phyloP scores from a whole-genome alignment of 2,113 vertebrate species.

The Thryonomys swinderianus region DNA sequence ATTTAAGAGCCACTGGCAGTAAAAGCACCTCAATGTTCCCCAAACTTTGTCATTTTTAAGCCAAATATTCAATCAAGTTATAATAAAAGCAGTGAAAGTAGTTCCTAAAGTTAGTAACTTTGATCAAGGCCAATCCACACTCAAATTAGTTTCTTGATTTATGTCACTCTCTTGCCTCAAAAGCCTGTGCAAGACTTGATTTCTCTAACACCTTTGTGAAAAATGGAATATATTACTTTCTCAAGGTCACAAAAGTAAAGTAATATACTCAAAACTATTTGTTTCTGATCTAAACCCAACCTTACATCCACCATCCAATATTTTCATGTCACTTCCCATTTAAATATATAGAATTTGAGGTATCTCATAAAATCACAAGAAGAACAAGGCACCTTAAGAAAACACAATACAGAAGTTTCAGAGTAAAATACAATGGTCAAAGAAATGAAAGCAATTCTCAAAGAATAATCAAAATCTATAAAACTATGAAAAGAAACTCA shows the following conservation, averaged over 20 bases:
- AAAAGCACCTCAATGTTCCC: constrained; percentile 8
- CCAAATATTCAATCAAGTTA: constrained; percentile 3
- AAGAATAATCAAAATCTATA: neutral
- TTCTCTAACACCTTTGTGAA: constrained; percentile 11
- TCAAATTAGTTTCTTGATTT: constrained; percentile 22
- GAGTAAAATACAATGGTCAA: constrained; percentile 12
- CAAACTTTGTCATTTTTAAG: constrained; percentile 23
- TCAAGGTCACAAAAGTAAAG: constrained; percentile 47
- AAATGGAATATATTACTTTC: constrained; percentile 32
- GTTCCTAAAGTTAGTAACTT: neutral
- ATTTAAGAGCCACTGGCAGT: neutral
- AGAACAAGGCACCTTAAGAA: constrained; percentile 22
- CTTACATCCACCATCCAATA: constrained; percentile 7
- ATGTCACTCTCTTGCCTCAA: neutral
- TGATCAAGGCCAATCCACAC: neutral
- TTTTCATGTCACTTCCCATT: constrained; percentile 52
- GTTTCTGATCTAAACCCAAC: constrained; percentile 27
- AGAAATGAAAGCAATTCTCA: neutral
- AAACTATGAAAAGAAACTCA: constrained; percentile 14
- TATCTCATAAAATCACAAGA: constrained; percentile 49
- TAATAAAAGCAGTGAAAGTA: constrained; percentile 36
- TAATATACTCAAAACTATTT: neutral
- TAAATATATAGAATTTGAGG: constrained; percentile 28
- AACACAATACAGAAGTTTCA: constrained; percentile 21
- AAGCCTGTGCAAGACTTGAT: neutral